Evolutionary conservation across 2,888 invertebrate genomes (phyloP), one percentile per base, ranked within the genome.

Genomic region (Dynastes hyllus): DNA sequence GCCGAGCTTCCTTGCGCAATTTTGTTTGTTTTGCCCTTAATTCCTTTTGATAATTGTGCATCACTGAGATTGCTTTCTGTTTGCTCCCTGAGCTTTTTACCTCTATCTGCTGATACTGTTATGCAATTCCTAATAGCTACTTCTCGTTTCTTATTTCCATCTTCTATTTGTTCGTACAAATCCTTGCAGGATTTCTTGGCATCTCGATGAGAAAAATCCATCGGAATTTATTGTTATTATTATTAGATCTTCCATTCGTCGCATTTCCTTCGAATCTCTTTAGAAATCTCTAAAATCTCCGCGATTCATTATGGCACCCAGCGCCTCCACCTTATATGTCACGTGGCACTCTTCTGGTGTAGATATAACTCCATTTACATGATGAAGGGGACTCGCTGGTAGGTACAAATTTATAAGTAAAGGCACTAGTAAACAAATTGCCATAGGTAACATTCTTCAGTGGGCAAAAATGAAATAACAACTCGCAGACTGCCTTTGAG

Each of bases 231-330:
- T 89, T 22, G 95, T 92, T 89, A 97, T 96, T 76, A 97, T 93
- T 84, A 98, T 96, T 89, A 96, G 94, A 88, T 98, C 98, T 90
- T 98, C 97, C 51, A 96, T 88, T 85, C 93, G 92, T 82, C 98
- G 91, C 95, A 97, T 95, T 87, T 94, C 93, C 88, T 95, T 95
- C 84, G 98, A 90, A n/a, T 93, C 89, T 78, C 96, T 96, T 93
- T 96, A 96, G 91, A 96, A 96, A 90, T 95, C 94, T 87, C 94
- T 91, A 91, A 94, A 95, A 89, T 96, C 96, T 78, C 92, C 91
- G 85, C 96, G 96, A 88, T 93, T 92, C 88, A 90, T 83, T 65
- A 83, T 81, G 45, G 81, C 81, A 32, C 75, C 78, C 66, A 82
- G 83, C 83, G 22, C 22, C 22, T 22, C 22, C 22, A 22, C 22